Evolutionary conservation across 2,797 vertebrate species (phyloP).

Genomic region (Phrynocephalus vlangalii): DNA sequence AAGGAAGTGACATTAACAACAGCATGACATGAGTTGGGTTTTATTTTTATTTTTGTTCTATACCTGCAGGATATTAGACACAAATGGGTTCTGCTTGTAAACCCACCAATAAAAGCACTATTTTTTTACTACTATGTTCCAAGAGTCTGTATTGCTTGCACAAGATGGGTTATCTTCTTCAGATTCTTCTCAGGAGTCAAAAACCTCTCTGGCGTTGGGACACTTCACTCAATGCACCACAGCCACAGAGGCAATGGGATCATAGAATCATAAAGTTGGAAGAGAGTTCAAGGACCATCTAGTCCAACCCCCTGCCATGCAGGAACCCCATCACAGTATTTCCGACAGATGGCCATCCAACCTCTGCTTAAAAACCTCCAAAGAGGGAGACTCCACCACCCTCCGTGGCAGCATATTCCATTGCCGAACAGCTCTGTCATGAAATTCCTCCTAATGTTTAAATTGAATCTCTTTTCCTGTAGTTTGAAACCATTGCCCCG

Average conservation of each 20-base stretch:
- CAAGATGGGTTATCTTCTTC: not conserved
- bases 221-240: conserved; percentile 42
- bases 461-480: too few species aligned
- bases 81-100: conserved; percentile 74
- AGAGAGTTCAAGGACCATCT: too few species aligned
- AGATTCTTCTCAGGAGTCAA: conserved; percentile 46
- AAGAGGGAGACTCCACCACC: too few species aligned
- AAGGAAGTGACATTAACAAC: conserved; percentile 54
- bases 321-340: too few species aligned
- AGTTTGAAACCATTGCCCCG: too few species aligned
- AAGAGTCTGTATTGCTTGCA: conserved; percentile 69
- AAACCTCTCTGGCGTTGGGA: conserved; percentile 25
- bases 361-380: too few species aligned
- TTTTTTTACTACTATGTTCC: conserved; percentile 75
- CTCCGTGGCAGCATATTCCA: too few species aligned
- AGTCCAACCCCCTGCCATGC: too few species aligned
- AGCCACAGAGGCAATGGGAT: conserved; percentile 5
- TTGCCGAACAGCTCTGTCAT: too few species aligned
- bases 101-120: conserved; percentile 78
- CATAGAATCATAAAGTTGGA: too few species aligned
- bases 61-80: conserved; percentile 69
- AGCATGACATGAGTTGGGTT: conserved; percentile 44
- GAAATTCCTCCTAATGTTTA: too few species aligned
- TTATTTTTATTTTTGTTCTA: conserved; percentile 53
- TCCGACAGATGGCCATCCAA: too few species aligned